Evolutionary conservation across 2,113 vertebrate genomes (phyloP).

Genomic region (Clinocottus analis): DNA sequence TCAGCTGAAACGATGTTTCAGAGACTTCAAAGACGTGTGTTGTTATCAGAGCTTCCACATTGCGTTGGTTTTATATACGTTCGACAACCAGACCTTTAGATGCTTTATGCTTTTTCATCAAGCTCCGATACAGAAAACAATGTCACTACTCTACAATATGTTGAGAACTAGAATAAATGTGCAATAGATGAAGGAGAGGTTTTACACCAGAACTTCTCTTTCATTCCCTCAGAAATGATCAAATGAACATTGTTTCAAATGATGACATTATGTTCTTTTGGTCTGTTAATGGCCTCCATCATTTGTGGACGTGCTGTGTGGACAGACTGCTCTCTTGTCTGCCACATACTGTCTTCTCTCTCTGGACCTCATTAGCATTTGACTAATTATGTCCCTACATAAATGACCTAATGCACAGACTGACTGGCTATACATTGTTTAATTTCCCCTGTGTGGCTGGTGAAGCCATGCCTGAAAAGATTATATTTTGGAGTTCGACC

Average conservation of each 20-base stretch:
- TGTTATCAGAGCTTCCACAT: constrained; percentile 2
- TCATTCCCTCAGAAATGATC: neutral
- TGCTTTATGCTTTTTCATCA: neutral
- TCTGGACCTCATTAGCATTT: constrained; percentile 29
- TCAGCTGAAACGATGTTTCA: constrained; percentile 39
- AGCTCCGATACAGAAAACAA: neutral
- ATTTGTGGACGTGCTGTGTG: constrained; percentile 43
- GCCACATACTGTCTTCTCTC: constrained; percentile 16
- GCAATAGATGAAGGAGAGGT: constrained; percentile 4
- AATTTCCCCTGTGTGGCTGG: neutral
- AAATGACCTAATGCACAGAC: constrained; percentile 10
- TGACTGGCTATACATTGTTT: constrained; percentile 35
- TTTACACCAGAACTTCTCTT: neutral
- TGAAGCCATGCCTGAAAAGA: neutral
- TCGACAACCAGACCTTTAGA: neutral
- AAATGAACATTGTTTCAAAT: neutral
- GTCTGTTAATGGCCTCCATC: constrained; percentile 50
- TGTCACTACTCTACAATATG: neutral
- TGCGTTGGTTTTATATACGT: neutral
- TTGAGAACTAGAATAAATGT: constrained; percentile 17
- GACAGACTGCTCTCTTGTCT: constrained; percentile 28
- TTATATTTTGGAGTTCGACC: neutral
- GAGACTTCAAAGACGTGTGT: constrained; percentile 46
- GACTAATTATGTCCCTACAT: constrained; percentile 25
- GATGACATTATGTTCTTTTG: neutral